Evolutionary conservation across 2,113 vertebrate genomes (phyloP).

Genomic region (Scomber scombrus): DNA sequence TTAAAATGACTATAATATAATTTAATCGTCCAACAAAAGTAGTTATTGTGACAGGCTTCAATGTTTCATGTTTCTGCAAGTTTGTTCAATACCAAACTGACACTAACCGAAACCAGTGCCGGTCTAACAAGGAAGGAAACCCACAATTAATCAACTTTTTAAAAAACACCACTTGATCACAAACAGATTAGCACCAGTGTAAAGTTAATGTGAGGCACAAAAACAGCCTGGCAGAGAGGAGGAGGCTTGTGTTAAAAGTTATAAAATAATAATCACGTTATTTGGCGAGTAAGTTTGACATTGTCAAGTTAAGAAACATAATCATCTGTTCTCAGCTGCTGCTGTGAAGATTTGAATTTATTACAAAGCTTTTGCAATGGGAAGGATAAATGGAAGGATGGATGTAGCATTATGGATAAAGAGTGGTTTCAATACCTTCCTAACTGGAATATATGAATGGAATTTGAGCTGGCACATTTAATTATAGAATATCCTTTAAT

Average conservation of each 20-base stretch:
- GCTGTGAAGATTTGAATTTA: constrained; percentile 18
- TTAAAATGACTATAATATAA: no score
- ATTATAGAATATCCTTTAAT: constrained; percentile 10
- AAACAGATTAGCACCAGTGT: background rate
- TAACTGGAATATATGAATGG: background rate
- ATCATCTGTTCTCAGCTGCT: background rate
- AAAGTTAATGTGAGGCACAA: background rate
- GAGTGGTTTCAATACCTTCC: background rate
- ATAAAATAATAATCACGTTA: background rate
- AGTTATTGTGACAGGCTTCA: no score
- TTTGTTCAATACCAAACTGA: constrained; percentile 19
- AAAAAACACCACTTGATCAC: background rate
- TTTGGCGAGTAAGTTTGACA: background rate
- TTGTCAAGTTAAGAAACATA: background rate
- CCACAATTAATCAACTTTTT: background rate
- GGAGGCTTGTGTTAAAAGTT: background rate
- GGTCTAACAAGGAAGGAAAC: constrained; percentile 24
- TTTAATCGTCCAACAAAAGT: no score
- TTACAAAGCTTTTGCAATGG: background rate
- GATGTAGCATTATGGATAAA: background rate
- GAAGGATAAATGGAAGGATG: background rate
- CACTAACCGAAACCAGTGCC: constrained; percentile 34
- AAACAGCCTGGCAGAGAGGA: background rate
- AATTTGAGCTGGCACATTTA: background rate
- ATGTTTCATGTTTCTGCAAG: background rate